Evolutionary conservation across 2,797 vertebrate species (phyloP).

Genomic region (Psittacula derbiana): DNA sequence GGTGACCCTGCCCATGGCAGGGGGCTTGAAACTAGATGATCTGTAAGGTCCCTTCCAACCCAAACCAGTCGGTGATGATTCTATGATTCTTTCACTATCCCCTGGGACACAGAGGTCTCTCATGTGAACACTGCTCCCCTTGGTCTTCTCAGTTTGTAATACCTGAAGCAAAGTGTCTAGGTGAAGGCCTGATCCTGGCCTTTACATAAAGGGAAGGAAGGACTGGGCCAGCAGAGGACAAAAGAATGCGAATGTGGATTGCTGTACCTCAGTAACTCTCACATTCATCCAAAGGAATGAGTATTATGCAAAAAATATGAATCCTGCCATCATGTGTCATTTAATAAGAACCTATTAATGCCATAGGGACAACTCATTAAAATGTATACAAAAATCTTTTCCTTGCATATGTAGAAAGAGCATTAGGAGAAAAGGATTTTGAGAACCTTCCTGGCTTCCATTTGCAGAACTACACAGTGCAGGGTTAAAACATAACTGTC

Average conservation of each 20-base stretch:
- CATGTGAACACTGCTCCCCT: background rate
- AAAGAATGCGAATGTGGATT: background rate
- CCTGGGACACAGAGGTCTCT: background rate
- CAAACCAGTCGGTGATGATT: background rate
- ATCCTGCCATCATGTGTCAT: background rate
- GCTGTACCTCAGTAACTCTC: background rate
- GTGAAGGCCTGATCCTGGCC: background rate
- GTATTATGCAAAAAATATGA: background rate
- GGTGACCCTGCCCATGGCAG: background rate
- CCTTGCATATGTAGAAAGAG: background rate
- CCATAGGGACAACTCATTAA: background rate
- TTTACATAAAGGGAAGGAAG: background rate
- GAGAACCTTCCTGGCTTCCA: background rate
- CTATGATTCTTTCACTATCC: background rate
- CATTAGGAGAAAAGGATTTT: background rate
- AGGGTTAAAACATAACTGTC: background rate
- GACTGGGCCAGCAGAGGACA: background rate
- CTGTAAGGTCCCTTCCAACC: background rate
- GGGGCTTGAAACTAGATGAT: background rate
- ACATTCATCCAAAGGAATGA: background rate
- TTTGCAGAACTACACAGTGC: background rate
- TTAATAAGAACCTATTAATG: background rate
- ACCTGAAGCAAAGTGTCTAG: background rate
- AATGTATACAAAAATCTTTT: background rate
- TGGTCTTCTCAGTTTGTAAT: background rate